Evolutionary conservation across 2,888 invertebrate genomes (phyloP).

Genomic region (Cistogaster globosa): DNA sequence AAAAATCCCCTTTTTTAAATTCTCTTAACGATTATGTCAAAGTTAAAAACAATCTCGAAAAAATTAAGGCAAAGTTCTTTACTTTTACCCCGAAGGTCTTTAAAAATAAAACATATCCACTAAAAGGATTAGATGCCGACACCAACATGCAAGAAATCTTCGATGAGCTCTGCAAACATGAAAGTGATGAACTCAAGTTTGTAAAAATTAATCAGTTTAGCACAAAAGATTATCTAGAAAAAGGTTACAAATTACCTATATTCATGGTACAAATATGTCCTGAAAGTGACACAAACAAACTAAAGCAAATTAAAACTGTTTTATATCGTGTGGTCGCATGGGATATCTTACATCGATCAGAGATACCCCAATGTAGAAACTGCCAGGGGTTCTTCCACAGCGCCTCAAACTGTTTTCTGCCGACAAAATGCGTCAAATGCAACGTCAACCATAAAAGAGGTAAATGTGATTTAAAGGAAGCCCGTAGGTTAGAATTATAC

Average conservation of each 20-base stretch:
- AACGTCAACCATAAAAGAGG: constrained; percentile 19
- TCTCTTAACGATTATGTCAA: constrained; percentile 3
- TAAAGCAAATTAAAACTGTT: neutral
- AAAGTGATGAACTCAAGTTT: constrained; percentile 23
- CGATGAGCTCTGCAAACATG: neutral
- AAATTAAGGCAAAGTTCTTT: constrained; percentile 9
- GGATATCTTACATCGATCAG: constrained; percentile 10
- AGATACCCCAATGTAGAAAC: constrained; percentile 32
- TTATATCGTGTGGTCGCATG: constrained; percentile 11
- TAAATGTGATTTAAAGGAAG: constrained; percentile 14
- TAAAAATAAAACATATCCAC: constrained; percentile 12
- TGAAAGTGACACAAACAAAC: constrained; percentile 14
- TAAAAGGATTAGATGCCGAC: constrained; percentile 15
- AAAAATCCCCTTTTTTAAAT: neutral
- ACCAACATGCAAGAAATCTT: constrained; percentile 4
- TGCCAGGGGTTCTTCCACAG: constrained; percentile 17
- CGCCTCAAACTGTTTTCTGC: constrained; percentile 12
- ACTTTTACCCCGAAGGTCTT: constrained; percentile 15
- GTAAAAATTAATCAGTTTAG: constrained; percentile 12
- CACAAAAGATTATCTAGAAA: constrained; percentile 8
- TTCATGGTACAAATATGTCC: constrained; percentile 19
- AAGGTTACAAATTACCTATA: constrained; percentile 4
- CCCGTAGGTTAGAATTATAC: too few species aligned
- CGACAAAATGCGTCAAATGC: constrained; percentile 34
- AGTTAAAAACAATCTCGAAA: constrained; percentile 15